Evolutionary conservation across 2,888 invertebrate genomes (phyloP).

Genomic region (Oscheius sp.): DNA sequence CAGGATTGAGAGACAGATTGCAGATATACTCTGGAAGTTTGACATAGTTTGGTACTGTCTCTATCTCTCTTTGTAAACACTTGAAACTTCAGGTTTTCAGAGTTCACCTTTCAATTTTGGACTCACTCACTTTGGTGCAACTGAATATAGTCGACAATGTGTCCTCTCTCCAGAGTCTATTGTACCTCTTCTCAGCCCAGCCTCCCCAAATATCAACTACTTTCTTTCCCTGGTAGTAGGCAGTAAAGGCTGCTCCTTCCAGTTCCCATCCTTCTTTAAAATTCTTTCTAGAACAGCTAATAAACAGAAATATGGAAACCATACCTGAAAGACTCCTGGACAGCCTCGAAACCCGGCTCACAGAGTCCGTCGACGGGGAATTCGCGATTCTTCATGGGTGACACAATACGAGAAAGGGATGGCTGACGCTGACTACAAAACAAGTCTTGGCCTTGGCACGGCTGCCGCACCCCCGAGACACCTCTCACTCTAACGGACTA

Average conservation of each 20-base stretch:
- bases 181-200: constrained; percentile 56
- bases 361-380: constrained; percentile 30
- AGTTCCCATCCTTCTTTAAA: constrained; percentile 64
- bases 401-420: not conserved
- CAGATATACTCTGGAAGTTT: constrained; percentile 51
- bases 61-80: too few species aligned
- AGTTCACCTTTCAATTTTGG: not conserved
- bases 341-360: constrained; percentile 27
- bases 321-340: constrained; percentile 32
- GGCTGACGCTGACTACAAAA: not conserved
- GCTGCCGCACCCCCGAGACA: not conserved
- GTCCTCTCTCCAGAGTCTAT: constrained; percentile 72
- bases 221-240: constrained; percentile 57
- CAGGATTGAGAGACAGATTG: constrained; percentile 63
- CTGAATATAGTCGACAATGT: constrained; percentile 74
- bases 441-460: constrained; percentile 19
- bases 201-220: constrained; percentile 66
- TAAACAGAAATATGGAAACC: not conserved
- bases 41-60: not conserved
- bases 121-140: constrained; percentile 70
- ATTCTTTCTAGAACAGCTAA: constrained; percentile 51
- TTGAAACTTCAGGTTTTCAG: constrained; percentile 4
- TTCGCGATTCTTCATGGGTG: not conserved
- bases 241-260: constrained; percentile 57
- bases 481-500: too few species aligned